phyloP scores from a whole-genome alignment of 2,113 vertebrate species.

The Erinaceus europaeus region DNA sequence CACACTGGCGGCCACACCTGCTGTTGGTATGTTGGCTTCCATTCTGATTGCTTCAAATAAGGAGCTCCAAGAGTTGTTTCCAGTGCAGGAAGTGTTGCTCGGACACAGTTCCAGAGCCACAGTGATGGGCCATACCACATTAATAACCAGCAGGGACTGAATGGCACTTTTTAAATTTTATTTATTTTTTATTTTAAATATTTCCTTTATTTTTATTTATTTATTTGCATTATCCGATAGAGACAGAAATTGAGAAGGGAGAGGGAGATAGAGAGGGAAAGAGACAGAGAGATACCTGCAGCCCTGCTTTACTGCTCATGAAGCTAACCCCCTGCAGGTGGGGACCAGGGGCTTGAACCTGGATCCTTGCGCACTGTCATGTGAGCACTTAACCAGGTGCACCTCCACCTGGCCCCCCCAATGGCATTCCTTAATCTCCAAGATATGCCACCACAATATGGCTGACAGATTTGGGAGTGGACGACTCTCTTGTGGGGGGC shows the following conservation, averaged over 20 bases:
- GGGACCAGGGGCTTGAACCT: no score
- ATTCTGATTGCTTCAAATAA: constrained; percentile 23
- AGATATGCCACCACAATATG: neutral
- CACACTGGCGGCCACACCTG: neutral
- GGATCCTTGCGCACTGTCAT: no score
- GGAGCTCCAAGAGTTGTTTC: neutral
- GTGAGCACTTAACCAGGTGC: no score
- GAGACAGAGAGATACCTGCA: no score
- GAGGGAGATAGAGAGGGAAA: no score
- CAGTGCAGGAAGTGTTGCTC: neutral
- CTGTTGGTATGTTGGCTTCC: neutral
- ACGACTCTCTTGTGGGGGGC: neutral
- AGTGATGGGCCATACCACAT: neutral
- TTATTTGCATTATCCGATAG: no score
- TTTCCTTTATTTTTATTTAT: no score
- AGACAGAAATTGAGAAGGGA: no score
- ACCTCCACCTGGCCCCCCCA: no score
- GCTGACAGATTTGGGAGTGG: neutral
- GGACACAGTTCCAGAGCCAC: constrained; percentile 18
- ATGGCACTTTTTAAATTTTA: neutral
- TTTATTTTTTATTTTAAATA: no score
- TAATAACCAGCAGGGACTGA: neutral
- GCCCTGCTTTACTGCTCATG: no score
- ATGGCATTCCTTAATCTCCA: neutral
- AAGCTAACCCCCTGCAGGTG: no score